Evolutionary conservation across 2,113 vertebrate species (phyloP), one percentile per base, ranked within the genome.

Genomic region (Acanthisitta chloris): DNA sequence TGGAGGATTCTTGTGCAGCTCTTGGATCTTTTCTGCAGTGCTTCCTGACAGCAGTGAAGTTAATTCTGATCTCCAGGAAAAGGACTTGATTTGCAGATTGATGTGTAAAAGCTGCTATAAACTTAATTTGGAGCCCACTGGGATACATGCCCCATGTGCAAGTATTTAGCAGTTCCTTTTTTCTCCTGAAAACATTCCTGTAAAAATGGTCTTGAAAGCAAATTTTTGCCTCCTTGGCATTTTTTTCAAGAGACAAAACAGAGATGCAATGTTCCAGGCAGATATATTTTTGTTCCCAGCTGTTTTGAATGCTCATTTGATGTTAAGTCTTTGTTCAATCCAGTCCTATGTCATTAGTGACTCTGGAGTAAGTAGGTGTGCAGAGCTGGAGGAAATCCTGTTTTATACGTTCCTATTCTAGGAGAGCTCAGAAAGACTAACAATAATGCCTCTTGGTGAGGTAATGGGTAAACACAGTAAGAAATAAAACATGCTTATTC

Each of bases 311-410:
- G 51, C 69, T 94, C 45, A 85, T 93, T 96, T 93, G 92, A 92
- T 97, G 76, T 77, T 72, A 58, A 81, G 81, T 83, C 96, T 96
- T 95, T 97, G 93, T 97, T 96, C 67, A 80, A 8, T 80, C 80
- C 57, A 42, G 45, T 55, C 25, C 73, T 92, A 1, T 93, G 94
- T 95, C 77, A 74, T 90, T 96, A 91, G 94, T 94, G 86, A 91
- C 90, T 93, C 31, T 62, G 79, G 77, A 84, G 58, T 95, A 96
- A 97, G 94, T 95, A 92, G 88, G 85, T 94, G 34, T 69, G 86
- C 94, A 97, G 90, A 93, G 72, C 81, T 76, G 59, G 77, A 89
- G 95, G 97, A 97, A 97, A 97, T 96, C 96, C 97, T 97, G 97
- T 91, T 86, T 94, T 93, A 91, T 91, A 85, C 0, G 0, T 69